Evolutionary conservation across 2,113 vertebrate species (phyloP), one percentile per base, ranked within the genome.

Genomic region (Colinus virginianus): DNA sequence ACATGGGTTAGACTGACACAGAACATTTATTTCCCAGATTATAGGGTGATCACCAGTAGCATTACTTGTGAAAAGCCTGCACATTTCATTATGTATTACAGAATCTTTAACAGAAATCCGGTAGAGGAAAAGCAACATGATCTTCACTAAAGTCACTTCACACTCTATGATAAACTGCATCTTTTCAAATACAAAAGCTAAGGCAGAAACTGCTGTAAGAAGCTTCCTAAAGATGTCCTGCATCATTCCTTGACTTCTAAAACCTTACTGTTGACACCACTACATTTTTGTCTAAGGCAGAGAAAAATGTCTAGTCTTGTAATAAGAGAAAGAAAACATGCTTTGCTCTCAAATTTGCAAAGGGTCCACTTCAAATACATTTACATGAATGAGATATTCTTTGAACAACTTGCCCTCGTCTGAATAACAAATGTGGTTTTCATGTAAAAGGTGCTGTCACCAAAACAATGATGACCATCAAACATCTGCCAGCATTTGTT

Each of bases 361-460:
- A 78, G 30, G 46, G 43, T 70, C 56, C 51, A 78, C 87, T 91
- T 92, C 68, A 94, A 91, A 96, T 86, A 85, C 55, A 51, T 62
- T 88, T 69, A 51, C 76, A 63, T 67, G 89, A 93, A 87, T 30
- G 48, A 94, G 84, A 92, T 91, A 87, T 21, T 79, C 78, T 75
- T 63, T 78, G 92, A 90, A 91, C 82, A 34, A 26, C 34, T 90
- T 85, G 86, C 58, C 87, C 76, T 32, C 81, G 92, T 86, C 96
- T 97, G 97, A 96, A 96, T 94, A 97, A 97, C 95, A 97, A 96
- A 97, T 68, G 92, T 87, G 64, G 92, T 95, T 97, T 92, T 96
- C 77, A 97, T 95, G 94, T 94, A 96, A 97, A 96, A 84, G 13
- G 46, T 95, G 94, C 59, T 67, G 79, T 96, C 80, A 92, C 76